These are phyloP conservation scores for Mayetiola destructor DNA, from an alignment of 2,888 invertebrate species.

Conservation along the genomic window DNA sequence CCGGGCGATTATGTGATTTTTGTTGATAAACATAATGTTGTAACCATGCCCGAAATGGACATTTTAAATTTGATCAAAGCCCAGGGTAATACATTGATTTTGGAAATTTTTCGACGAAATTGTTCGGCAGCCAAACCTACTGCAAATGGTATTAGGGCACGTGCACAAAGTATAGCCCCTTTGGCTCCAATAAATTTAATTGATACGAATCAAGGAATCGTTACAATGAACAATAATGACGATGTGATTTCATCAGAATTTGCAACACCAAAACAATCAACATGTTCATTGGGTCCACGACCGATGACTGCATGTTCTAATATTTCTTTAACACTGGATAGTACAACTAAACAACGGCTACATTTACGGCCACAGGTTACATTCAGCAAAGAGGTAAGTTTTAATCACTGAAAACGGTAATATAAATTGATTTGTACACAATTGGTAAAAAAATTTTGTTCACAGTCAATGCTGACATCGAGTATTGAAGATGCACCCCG, in stretches of 20 bases:
- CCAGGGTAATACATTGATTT: conserved; percentile 50
- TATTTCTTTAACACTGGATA: conserved; percentile 45
- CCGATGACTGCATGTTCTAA: conserved; percentile 58
- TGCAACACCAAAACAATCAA: conserved; percentile 24
- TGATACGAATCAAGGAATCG: conserved; percentile 14
- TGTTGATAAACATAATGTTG: conserved; percentile 74
- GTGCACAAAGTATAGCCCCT: conserved; percentile 6
- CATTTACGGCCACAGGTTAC: conserved; percentile 70
- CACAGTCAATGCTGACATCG: conserved; percentile 33
- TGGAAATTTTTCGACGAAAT: conserved; percentile 54
- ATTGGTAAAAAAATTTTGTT: not conserved
- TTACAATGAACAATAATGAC: conserved; percentile 15
- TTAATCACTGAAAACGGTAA: no score
- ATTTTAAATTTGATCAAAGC: conserved; percentile 49
- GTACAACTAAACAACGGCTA: conserved; percentile 45
- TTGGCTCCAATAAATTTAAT: not conserved
- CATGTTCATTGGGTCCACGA: conserved; percentile 31
- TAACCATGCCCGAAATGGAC: conserved; percentile 64
- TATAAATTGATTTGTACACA: not conserved
- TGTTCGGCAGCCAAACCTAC: conserved; percentile 8
- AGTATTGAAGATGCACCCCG: conserved; percentile 43
- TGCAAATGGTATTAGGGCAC: conserved; percentile 13
- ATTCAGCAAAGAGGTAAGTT: conserved; percentile 84
- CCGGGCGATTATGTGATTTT: conserved; percentile 81
- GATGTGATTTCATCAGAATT: conserved; percentile 21